Evolutionary conservation across 2,888 invertebrate species (phyloP), one percentile per base, ranked within the genome.

Genomic region (Candidula unifasciata): DNA sequence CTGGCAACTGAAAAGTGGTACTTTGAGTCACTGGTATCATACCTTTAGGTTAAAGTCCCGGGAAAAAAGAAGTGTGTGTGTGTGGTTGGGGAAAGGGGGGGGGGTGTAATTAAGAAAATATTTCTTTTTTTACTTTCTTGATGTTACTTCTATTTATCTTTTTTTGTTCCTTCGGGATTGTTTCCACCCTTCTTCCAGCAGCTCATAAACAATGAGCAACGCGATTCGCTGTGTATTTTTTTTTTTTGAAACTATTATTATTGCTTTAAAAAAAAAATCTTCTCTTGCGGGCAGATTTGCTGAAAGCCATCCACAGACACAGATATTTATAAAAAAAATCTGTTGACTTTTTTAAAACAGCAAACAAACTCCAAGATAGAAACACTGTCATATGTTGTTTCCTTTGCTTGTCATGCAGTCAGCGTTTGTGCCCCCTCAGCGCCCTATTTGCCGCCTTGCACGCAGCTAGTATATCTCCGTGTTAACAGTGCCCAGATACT

Each of bases 171-270:
- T n/a, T n/a, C n/a, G n/a, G n/a, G n/a, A n/a, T n/a, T 33, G 24
- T 78, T 64, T 66, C n/a, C n/a, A 18, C 66, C 3, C 6, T 79
- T 79, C 44, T 66, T 24, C 68, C 79, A 79, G 37, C 79, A 68
- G 79, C 68, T 79, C 68, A 18, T 37, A n/a, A n/a, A n/a, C n/a
- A 37, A 37, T 78, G 78, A 35, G 8, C 78, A 64, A 78, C 78
- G 64, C 64, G 13, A 10, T 44, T 44, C 13, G 44, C 44, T 44
- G 44, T 44, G 44, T 44, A 44, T 77, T 60, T 33, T 60, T 6
- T 52, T 30, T 69, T n/a, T 54, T 57, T 33, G 5, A 30, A 30
- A 33, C 30, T 74, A 27, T 52, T 54, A 27, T 52, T 52, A 21
- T 33, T 24, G 60, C 16, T 60, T 57, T 37, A 35, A n/a, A 5